Evolutionary conservation across 2,113 vertebrate genomes (phyloP), one percentile per base, ranked within the genome.

Genomic region (Gallinago paraguaiae): DNA sequence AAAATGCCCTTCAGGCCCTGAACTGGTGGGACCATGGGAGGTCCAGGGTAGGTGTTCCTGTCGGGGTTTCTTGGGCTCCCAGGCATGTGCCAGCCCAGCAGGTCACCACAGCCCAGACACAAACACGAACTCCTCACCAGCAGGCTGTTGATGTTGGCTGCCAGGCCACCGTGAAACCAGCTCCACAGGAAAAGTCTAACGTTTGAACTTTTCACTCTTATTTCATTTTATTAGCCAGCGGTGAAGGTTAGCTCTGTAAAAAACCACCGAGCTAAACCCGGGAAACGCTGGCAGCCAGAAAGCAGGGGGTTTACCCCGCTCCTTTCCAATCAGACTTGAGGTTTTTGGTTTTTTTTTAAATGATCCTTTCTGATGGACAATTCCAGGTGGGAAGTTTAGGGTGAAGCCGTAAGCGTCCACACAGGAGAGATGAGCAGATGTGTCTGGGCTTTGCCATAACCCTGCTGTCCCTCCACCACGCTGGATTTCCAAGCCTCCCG

Each of bases 131-230:
- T 33, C 95, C 90, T 78, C 92, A 91, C 94, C 85, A 93, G 89
- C 96, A 60, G 81, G 63, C 88, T 95, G 96, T 98, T 98, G 97
- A 97, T 86, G 86, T 98, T 98, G 98, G 98, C 98, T 91, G 61
- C 51, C 17, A 17, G 70, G 86, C 56, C 85, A 84, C 96, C 92
- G 59, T 83, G 88, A 97, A 97, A 97, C 90, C 92, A 93, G 95
- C 91, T 80, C 97, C 96, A 97, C 89, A 97, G 97, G 97, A 98
- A 98, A 98, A 98, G 97, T 93, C 97, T 96, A 98, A 98, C 98
- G 98, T 98, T 98, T 98, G 97, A 98, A 98, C 98, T 98, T 98
- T 98, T 98, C 97, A 97, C 98, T 98, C 96, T 95, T 93, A 70
- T 90, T 97, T 97, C 96, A 80, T 92, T 97, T 97, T 96, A 92